Conservation (phyloP, 2,888 invertebrate species). For the Atherix ibis region DNA sequence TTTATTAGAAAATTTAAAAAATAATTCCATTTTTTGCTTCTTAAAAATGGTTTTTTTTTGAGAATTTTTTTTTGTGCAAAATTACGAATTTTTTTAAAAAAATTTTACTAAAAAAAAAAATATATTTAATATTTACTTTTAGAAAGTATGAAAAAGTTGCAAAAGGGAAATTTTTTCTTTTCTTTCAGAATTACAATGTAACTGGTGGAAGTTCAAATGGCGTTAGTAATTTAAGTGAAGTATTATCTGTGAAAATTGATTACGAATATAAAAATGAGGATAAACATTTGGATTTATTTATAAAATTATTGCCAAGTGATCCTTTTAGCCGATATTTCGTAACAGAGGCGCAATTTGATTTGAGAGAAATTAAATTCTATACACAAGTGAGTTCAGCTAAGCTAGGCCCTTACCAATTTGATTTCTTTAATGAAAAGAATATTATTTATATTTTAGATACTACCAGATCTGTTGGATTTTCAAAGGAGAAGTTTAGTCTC, state of each 20-base stretch:
- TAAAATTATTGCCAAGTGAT: slow-evolving; percentile 62
- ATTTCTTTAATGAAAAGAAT: no score
- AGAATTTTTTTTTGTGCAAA: no score
- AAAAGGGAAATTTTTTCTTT: neutral
- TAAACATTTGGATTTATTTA: slow-evolving; percentile 40
- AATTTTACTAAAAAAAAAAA: no score
- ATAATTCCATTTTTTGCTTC: no score
- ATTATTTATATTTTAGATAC: slow-evolving; percentile 36
- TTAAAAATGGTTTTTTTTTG: no score
- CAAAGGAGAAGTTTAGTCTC: slow-evolving; percentile 32
- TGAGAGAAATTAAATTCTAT: slow-evolving; percentile 67
- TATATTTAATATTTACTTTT: no score
- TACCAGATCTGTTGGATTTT: slow-evolving; percentile 52
- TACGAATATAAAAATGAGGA: slow-evolving; percentile 35
- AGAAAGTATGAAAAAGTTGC: no score
- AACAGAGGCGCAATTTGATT: slow-evolving; percentile 67
- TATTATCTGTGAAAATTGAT: slow-evolving; percentile 55
- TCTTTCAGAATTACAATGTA: slow-evolving; percentile 33
- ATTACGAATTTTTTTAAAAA: no score
- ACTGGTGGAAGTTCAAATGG: slow-evolving; percentile 45
- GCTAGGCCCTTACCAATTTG: no score
- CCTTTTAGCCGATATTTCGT: slow-evolving; percentile 67
- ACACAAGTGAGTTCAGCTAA: slow-evolving; percentile 41
- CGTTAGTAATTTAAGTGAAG: slow-evolving; percentile 60
- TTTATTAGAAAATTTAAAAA: no score